A percentile compares a stretch with the other conserved stretches of the same genome.
Evolutionary conservation across 2,797 vertebrate genomes (phyloP).

Genomic region (Lepidocolaptes lacrymiger): DNA sequence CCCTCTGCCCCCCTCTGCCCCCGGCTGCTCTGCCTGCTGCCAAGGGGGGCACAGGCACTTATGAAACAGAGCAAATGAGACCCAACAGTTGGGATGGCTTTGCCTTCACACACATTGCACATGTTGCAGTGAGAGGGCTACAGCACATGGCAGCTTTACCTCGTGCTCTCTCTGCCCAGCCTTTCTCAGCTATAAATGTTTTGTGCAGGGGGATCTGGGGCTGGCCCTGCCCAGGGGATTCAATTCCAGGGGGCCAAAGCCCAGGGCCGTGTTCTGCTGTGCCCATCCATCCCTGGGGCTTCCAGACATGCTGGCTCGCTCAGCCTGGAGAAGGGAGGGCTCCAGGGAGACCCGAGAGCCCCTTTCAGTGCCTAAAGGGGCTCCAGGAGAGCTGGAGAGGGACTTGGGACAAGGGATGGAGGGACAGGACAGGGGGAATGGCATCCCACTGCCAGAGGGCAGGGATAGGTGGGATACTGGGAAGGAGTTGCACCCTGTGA

Average conservation of each 20-base stretch:
- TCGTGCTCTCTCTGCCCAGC: neutral
- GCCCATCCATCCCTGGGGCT: accelerated
- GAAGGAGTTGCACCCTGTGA: neutral
- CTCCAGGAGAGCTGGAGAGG: neutral
- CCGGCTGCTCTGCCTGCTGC: neutral
- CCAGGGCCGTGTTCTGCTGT: neutral
- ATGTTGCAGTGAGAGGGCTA: neutral
- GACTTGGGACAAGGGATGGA: neutral
- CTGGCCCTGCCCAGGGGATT: neutral
- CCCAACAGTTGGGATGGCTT: neutral
- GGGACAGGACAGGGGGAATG: neutral
- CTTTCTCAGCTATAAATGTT: neutral
- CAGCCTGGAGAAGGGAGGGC: neutral
- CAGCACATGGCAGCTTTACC: neutral
- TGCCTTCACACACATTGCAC: neutral
- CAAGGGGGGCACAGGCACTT: neutral
- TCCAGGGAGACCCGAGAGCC: neutral
- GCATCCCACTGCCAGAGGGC: neutral
- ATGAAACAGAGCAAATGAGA: neutral
- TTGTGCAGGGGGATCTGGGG: too few species aligned
- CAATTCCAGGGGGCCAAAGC: neutral
- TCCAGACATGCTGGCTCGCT: neutral
- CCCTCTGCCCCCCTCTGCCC: neutral
- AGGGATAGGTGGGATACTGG: neutral
- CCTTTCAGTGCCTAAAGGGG: neutral